These are phyloP conservation scores for Octodonta nipae DNA, from an alignment of 2,888 invertebrate genomes.

Conservation along the genomic window DNA sequence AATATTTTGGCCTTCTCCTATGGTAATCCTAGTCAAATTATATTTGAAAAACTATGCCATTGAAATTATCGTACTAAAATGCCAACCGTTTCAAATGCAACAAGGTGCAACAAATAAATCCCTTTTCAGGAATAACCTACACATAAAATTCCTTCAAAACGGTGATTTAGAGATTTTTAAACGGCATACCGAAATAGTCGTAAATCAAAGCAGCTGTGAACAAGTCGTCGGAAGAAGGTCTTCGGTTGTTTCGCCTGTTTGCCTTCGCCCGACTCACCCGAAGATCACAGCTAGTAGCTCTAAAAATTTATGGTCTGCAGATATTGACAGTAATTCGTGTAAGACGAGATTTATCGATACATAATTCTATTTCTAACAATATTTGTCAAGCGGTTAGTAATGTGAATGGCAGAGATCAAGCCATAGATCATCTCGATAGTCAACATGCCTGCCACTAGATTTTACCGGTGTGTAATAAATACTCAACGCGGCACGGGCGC, in stretches of 20 bases:
- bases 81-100: no score
- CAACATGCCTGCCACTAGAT: conserved; percentile 32
- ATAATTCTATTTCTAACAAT: conserved; percentile 35
- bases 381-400: conserved; percentile 33
- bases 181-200: conserved; percentile 16
- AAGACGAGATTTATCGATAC: conserved; percentile 36
- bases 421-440: conserved; percentile 34
- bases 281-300: conserved; percentile 22
- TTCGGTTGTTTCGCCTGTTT: conserved; percentile 7
- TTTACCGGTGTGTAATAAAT: conserved; percentile 27
- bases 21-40: no score
- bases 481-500: conserved; percentile 21
- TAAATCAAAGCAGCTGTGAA: conserved; percentile 19
- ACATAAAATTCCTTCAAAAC: no score
- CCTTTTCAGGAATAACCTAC: no score
- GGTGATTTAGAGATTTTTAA: conserved; percentile 20
- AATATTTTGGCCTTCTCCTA: no score
- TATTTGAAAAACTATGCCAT: no score
- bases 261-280: conserved; percentile 28
- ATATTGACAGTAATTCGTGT: conserved; percentile 34
- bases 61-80: no score
- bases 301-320: conserved; percentile 30
- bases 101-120: no score
- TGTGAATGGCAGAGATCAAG: conserved; percentile 33
- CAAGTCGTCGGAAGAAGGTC: conserved; percentile 12